Base-by-base conservation (phyloP, 2,888 invertebrate genomes). In the Lomographa bimaculata region DNA sequence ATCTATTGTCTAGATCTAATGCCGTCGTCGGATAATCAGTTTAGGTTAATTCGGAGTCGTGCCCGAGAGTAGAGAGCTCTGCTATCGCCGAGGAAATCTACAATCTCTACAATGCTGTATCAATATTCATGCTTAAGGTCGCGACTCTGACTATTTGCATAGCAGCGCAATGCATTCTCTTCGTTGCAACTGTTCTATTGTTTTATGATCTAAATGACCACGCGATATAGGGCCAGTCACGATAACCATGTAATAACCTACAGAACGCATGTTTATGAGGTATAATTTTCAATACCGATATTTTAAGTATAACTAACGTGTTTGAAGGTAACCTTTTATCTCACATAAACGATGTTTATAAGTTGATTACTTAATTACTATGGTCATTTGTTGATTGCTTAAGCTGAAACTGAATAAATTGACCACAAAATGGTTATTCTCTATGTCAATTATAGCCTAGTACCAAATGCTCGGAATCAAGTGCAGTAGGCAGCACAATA, bases 131-230 rank as follows among this genome's bases (percentile, higher is more conserved):
- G 80, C 78, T 73, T 72, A 71, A 79, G 86, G 85, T 84, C 86
- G 84, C 82, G 87, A 86, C 86, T 86, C 61, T 78, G 86, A 69
- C 73, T 78, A 87, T 87, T 87, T 85, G 85, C 87, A 87, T 87
- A 83, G 79, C 84, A 80, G 84, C 79, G 79, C 79, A 77, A 74
- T 79, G 79, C 85, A 82, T 85, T 84, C 79, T 71, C 79, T 71
- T 63, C 64, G 67, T 64, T 76, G 83, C 84, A 84, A 82, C 85
- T 80, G 85, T 83, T 82, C 84, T 84, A 87, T 87, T 86, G 86
- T 86, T 84, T 86, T 85, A 87, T 85, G 85, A 84, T 85, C 87
- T 79, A 85, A 86, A 85, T 87, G 86, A 87, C 85, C 86, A 78
- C 71, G 76, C 80, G 80, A 82, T 82, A 76, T 78, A 68, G 75